These are phyloP conservation scores for Argyrosomus regius DNA, from an alignment of 2,797 vertebrate species.

Conservation along the genomic window DNA sequence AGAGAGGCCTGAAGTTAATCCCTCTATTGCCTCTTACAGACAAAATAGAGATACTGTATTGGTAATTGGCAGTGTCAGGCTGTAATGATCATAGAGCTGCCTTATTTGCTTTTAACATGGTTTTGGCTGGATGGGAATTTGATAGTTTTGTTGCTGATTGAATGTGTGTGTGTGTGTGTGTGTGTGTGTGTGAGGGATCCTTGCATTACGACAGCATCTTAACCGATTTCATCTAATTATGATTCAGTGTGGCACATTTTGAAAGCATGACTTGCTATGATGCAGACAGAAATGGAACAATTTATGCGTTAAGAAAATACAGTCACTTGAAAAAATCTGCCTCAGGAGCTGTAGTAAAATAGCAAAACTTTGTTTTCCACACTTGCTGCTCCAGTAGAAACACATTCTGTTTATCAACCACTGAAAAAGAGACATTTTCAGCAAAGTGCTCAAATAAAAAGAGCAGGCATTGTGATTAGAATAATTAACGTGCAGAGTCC, in stretches of 20 bases:
- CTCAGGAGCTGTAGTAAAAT: not conserved
- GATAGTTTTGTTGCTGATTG: conserved; percentile 28
- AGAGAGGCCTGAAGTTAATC: conserved; percentile 74
- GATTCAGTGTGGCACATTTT: not conserved
- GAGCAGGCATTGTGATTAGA: not conserved
- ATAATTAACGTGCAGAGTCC: conserved; percentile 8
- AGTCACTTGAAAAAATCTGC: not conserved
- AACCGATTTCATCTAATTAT: not conserved
- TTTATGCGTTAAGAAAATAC: not conserved
- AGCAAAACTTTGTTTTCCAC: not conserved
- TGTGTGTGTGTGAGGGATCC: not conserved
- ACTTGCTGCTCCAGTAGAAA: no score
- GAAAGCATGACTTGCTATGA: not conserved
- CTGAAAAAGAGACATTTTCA: conserved; percentile 13
- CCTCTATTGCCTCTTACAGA: conserved; percentile 62
- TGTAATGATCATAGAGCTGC: conserved; percentile 59
- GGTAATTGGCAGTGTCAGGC: conserved; percentile 64
- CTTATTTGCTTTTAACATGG: conserved; percentile 52
- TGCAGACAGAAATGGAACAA: not conserved
- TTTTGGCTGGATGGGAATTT: conserved; percentile 41
- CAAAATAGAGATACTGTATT: conserved; percentile 62
- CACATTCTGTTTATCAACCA: not conserved
- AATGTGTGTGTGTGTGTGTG: not conserved
- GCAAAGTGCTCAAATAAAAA: conserved; percentile 3
- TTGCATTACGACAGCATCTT: not conserved